phyloP scores from a whole-genome alignment of 2,888 invertebrate species.

The Chaetoderma sp. region DNA sequence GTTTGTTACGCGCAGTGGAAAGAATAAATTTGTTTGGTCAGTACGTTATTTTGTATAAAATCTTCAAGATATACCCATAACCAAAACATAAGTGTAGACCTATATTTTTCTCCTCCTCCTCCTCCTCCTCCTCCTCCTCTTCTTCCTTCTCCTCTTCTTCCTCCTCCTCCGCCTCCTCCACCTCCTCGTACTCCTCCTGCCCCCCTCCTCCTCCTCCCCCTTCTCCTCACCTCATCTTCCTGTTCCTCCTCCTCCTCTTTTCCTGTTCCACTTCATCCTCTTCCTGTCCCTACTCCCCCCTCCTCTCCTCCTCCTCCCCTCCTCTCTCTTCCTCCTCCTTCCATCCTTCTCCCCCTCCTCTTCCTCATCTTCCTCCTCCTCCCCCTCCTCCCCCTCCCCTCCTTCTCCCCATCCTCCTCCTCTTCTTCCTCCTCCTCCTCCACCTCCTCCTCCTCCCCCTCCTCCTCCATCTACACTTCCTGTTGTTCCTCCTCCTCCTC shows the following conservation, averaged over 20 bases:
- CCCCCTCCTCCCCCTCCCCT: constrained; percentile 22
- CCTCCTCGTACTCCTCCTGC: no score
- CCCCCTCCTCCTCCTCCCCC: no score
- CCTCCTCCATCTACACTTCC: constrained; percentile 13
- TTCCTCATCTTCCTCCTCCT: not conserved
- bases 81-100: no score
- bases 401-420: no score
- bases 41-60: no score
- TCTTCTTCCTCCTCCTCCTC: constrained; percentile 15
- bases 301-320: not conserved
- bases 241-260: not conserved
- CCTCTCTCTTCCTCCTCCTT: not conserved
- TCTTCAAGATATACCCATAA: no score
- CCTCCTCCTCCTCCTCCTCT: no score
- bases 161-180: no score
- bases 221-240: not conserved
- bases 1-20: no score
- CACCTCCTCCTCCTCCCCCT: constrained; percentile 12
- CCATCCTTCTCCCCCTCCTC: constrained; percentile 5
- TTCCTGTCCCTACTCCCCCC: not conserved
- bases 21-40: no score
- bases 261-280: not conserved
- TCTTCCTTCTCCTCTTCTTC: no score
- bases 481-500: not conserved
- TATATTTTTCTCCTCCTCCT: no score